Conservation (phyloP, 1,140 invertebrate genomes). For the Cherax destructor region DNA sequence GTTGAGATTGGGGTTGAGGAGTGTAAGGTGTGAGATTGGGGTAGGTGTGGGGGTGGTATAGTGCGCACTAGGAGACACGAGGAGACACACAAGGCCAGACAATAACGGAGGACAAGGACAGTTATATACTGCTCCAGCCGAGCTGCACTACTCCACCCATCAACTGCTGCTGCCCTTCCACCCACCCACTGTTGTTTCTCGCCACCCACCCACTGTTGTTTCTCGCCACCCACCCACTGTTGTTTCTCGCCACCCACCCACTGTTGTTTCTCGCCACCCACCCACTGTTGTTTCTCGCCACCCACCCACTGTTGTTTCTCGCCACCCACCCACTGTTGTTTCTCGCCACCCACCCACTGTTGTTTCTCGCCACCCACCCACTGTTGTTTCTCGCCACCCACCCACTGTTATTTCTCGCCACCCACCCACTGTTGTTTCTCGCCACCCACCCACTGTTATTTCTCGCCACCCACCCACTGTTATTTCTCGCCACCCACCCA, state of each 20-base stretch:
- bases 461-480: too few species aligned
- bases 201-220: not conserved
- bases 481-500: not conserved
- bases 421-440: too few species aligned
- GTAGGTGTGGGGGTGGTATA: not conserved
- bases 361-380: too few species aligned
- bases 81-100: not conserved
- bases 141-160: too few species aligned
- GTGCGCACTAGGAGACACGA: not conserved
- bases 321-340: too few species aligned
- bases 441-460: not conserved
- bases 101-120: not conserved
- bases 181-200: not conserved
- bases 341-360: not conserved
- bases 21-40: not conserved
- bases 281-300: too few species aligned
- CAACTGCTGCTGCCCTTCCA: not conserved
- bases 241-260: not conserved
- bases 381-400: not conserved
- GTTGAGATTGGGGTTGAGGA: not conserved
- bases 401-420: too few species aligned
- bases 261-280: too few species aligned
- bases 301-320: not conserved
- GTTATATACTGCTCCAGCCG: not conserved
- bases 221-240: not conserved